Conservation (phyloP, 1,140 invertebrate species). For the Bombus waltoni region DNA sequence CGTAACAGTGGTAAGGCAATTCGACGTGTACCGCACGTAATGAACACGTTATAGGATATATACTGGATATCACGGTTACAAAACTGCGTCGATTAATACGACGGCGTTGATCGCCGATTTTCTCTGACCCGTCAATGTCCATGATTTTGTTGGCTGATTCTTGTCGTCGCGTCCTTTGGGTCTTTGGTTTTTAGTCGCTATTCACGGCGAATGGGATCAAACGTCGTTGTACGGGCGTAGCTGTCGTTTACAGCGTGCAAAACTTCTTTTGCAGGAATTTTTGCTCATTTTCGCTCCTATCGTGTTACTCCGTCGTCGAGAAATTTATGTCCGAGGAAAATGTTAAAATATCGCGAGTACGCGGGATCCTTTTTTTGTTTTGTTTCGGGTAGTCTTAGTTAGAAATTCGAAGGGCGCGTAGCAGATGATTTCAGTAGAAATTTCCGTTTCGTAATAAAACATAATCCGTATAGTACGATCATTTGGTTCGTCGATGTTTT, state of each 20-base stretch:
- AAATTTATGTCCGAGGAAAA: too few species aligned
- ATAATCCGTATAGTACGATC: neutral
- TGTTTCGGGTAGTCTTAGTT: neutral
- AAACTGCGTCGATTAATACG: conserved; percentile 27
- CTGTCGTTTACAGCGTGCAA: neutral
- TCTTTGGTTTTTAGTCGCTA: neutral
- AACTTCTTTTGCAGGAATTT: neutral
- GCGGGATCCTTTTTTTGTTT: too few species aligned
- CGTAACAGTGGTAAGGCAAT: conserved; percentile 1
- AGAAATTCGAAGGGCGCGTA: neutral
- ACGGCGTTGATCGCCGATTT: neutral
- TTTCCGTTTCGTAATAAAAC: neutral
- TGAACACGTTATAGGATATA: neutral
- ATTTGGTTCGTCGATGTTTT: too few species aligned
- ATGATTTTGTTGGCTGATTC: neutral
- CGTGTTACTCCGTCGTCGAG: neutral
- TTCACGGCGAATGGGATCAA: neutral
- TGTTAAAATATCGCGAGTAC: too few species aligned
- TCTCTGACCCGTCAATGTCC: neutral
- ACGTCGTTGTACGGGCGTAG: neutral
- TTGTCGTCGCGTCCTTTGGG: neutral
- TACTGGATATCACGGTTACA: neutral
- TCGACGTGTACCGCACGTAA: conserved; percentile 16
- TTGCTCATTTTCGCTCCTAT: neutral
- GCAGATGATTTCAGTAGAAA: neutral